Base-by-base conservation (phyloP, 2,888 invertebrate genomes). In the Netelia inedita region DNA sequence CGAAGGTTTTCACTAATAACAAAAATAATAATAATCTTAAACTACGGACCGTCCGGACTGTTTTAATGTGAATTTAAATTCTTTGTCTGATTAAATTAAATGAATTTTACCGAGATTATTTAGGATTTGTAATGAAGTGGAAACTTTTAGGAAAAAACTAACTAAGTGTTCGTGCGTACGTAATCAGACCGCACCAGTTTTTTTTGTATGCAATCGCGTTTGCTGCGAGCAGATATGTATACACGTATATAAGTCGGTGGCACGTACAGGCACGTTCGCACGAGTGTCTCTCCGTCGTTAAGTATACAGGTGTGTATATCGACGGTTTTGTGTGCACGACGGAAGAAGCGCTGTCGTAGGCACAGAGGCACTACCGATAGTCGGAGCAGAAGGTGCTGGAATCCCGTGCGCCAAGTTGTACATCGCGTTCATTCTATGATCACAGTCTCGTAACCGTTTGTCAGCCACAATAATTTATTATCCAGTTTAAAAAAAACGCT, bases 331-430 rank as follows among this genome's bases (percentile, higher is more conserved):
- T 61, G 73, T 73, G 63, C 57, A 81, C 76, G 73, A 73, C 81
- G 84, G 84, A 81, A 85, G 84, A 85, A 78, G 72, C 74, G 69
- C 55, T 71, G 78, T 19, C 19, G 57, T 57, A 10, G 43, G 65
- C 82, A 71, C 53, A 71, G 79, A 82, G 78, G 74, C 81, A 74
- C 82, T 82, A 85, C 82, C 82, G 82, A 79, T 71, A 85, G 74
- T 82, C 79, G 71, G 71, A 82, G 79, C 79, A 82, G 79, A 82
- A 82, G 80, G 85, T 79, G 82, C 82, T 75, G 71, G 82, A 16
- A 73, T 80, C 69, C 59, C 72, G 75, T 79, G 83, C 75, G 35
- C 74, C 68, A 71, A 28, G 76, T 72, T 65, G 65, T 69, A 28
- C 41, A 71, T 78, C 76, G 76, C 65, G 79, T n/a, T 76, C 66